Evolutionary conservation across 2,888 invertebrate genomes (phyloP).

Genomic region (Leptinotarsa juncta): DNA sequence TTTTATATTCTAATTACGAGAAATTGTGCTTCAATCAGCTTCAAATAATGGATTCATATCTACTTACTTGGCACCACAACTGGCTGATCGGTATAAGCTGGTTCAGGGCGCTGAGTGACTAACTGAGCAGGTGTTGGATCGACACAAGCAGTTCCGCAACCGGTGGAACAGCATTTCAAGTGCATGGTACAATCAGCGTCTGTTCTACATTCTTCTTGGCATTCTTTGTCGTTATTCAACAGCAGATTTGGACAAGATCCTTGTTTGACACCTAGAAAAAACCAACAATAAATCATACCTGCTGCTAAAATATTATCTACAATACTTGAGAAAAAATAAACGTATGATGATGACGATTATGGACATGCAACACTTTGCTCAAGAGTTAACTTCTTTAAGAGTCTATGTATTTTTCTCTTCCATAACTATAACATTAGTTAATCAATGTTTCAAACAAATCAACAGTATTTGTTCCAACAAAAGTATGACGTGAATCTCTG

Average conservation of each 20-base stretch:
- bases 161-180: conserved; percentile 85
- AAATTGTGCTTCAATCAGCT: no score
- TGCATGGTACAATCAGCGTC: conserved; percentile 86
- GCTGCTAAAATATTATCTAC: no score
- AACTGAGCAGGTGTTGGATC: conserved; percentile 65
- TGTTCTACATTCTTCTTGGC: conserved; percentile 78
- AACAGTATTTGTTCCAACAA: no score
- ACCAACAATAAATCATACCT: not conserved
- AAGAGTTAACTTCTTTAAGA: no score
- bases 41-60: not conserved
- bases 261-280: conserved; percentile 74
- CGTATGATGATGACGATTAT: no score
- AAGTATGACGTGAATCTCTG: no score
- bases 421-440: no score
- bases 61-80: conserved; percentile 57
- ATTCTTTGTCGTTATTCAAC: conserved; percentile 65
- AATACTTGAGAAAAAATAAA: no score
- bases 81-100: conserved; percentile 62
- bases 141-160: conserved; percentile 81
- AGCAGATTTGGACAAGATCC: conserved; percentile 74
- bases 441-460: no score
- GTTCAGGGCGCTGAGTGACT: conserved; percentile 63
- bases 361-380: no score
- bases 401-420: no score
- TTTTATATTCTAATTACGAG: no score